Conservation (phyloP, 2,797 vertebrate genomes). For the Darevskia nairensis region DNA sequence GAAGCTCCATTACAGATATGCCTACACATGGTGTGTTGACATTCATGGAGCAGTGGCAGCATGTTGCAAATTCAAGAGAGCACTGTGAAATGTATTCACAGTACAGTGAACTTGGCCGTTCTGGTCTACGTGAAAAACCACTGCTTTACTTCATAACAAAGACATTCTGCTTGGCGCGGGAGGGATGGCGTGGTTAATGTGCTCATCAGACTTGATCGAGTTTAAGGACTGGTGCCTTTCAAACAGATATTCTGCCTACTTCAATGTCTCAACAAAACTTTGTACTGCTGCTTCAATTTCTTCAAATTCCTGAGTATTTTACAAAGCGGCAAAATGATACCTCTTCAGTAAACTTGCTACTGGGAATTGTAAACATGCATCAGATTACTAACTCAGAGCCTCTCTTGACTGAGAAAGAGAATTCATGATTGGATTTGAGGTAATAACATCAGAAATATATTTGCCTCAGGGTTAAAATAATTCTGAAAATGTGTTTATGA, state of each 20-base stretch:
- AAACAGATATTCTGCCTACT: slow-evolving; percentile 8
- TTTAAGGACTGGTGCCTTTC: slow-evolving; percentile 2
- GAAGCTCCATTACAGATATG: background rate
- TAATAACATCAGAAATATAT: slow-evolving; percentile 35
- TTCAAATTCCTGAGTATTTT: slow-evolving; percentile 19
- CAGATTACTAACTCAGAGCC: slow-evolving; percentile 24
- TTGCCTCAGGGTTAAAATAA: slow-evolving; percentile 51
- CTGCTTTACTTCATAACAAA: background rate
- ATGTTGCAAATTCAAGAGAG: background rate
- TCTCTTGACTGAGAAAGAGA: background rate
- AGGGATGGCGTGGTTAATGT: slow-evolving; percentile 15
- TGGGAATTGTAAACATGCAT: slow-evolving; percentile 14
- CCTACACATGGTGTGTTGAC: background rate
- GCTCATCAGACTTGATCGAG: background rate
- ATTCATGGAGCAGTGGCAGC: background rate
- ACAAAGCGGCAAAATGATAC: slow-evolving; percentile 1
- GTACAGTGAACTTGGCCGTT: background rate
- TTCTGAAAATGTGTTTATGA: slow-evolving; percentile 27
- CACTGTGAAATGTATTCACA: background rate
- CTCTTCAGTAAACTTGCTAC: slow-evolving; percentile 26
- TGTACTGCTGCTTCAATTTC: slow-evolving; percentile 28
- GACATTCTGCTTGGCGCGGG: background rate
- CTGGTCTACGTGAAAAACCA: slow-evolving; percentile 3
- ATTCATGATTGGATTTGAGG: slow-evolving; percentile 38
- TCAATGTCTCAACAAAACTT: background rate